Evolutionary conservation across 2,797 vertebrate genomes (phyloP).

Genomic region (Gambelia wislizenii): DNA sequence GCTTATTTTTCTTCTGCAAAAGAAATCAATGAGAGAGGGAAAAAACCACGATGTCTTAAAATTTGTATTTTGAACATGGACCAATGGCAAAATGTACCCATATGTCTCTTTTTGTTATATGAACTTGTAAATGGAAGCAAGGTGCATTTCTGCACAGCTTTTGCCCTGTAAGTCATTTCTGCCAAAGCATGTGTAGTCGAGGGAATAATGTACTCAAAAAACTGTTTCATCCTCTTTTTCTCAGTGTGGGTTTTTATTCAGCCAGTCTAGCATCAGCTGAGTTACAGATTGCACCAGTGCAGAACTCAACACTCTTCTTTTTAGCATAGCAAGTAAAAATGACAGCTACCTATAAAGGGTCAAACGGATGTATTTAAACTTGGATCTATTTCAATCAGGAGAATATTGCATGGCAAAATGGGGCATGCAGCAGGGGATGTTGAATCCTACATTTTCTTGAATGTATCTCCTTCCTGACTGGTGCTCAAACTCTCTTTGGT

Average conservation of each 20-base stretch:
- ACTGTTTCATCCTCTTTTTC: neutral
- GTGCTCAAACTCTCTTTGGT: neutral
- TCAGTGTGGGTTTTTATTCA: neutral
- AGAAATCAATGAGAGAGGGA: neutral
- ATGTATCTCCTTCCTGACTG: too few species aligned
- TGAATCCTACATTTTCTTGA: neutral
- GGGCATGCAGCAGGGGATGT: too few species aligned
- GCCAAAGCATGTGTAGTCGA: neutral
- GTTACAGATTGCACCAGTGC: too few species aligned
- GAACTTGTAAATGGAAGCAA: neutral
- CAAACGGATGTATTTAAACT: neutral
- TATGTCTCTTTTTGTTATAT: neutral
- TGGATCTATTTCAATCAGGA: neutral
- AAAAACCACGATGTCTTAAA: neutral
- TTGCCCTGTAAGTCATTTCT: neutral
- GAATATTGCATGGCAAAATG: neutral
- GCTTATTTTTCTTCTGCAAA: neutral
- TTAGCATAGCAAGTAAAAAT: neutral
- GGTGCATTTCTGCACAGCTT: neutral
- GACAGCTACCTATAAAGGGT: neutral
- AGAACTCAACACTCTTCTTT: neutral
- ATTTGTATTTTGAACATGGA: neutral
- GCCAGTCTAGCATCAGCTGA: neutral
- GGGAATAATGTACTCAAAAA: too few species aligned
- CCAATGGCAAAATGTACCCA: neutral